Conservation (phyloP, 2,797 vertebrate genomes). For the Tarsius wallacei region DNA sequence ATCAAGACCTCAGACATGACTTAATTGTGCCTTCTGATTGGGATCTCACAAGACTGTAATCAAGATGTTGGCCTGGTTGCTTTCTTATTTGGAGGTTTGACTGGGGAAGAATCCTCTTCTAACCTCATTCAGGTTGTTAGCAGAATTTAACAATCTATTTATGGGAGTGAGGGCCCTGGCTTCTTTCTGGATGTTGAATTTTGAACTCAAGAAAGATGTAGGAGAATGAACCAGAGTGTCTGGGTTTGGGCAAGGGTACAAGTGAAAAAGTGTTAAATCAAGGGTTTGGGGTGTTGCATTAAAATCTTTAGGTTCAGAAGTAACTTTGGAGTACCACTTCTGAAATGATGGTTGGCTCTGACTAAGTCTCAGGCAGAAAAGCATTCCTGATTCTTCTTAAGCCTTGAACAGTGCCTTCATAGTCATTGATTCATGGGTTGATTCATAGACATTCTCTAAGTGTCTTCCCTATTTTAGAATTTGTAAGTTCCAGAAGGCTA, state of each 20-base stretch:
- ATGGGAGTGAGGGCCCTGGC: neutral
- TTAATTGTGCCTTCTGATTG: neutral
- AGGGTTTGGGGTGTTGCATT: neutral
- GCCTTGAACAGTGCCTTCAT: neutral
- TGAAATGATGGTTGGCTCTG: neutral
- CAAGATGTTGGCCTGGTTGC: neutral
- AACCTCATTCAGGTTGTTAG: neutral
- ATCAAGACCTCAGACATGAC: neutral
- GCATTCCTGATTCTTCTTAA: neutral
- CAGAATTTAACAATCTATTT: neutral
- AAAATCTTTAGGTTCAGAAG: neutral
- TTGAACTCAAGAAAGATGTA: slow-evolving; percentile 36
- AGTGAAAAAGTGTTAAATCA: neutral
- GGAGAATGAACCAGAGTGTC: neutral
- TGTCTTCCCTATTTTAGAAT: neutral
- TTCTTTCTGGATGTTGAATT: slow-evolving; percentile 11
- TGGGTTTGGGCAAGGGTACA: neutral
- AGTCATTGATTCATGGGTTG: neutral
- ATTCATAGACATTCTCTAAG: neutral
- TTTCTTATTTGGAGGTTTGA: neutral
- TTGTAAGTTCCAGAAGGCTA: neutral
- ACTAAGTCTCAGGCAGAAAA: slow-evolving; percentile 12
- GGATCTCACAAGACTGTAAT: neutral
- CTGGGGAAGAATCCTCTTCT: neutral
- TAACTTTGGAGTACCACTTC: neutral